Evolutionary conservation across 2,113 vertebrate species (phyloP).

Genomic region (Fulmarus glacialis): DNA sequence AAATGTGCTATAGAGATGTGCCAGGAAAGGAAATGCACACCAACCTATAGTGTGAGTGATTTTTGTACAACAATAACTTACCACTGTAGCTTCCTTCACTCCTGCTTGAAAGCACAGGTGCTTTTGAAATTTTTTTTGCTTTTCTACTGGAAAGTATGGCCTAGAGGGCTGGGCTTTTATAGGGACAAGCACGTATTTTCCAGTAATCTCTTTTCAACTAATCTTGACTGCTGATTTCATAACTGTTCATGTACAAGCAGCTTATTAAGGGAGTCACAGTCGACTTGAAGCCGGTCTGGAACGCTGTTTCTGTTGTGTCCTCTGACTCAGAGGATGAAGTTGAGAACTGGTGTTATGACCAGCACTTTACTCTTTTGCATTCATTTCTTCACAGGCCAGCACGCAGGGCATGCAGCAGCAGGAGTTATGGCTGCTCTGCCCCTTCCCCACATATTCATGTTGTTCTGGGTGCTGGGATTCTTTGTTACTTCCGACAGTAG

Average conservation of each 20-base stretch:
- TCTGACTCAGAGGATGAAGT: not conserved
- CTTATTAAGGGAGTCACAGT: not conserved
- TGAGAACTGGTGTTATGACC: not conserved
- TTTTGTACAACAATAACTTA: not conserved
- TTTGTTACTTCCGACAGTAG: not conserved
- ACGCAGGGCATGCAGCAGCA: not conserved
- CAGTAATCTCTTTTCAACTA: not conserved
- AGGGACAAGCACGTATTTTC: not conserved
- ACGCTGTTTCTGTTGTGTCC: not conserved
- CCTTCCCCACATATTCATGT: not conserved
- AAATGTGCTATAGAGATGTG: not conserved
- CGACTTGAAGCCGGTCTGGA: not conserved
- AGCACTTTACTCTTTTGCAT: not conserved
- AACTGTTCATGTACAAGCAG: not conserved
- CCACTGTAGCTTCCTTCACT: not conserved
- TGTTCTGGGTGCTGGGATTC: not conserved
- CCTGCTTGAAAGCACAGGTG: not conserved
- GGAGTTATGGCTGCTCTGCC: not conserved
- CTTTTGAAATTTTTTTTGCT: not conserved
- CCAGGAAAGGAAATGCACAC: not conserved
- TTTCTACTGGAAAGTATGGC: not conserved
- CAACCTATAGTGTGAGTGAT: not conserved
- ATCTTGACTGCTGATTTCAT: not conserved
- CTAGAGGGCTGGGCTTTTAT: slow-evolving; percentile 27
- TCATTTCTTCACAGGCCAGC: not conserved